Evolutionary conservation across 2,888 invertebrate species (phyloP), one percentile per base, ranked within the genome.

Genomic region (Zeuzera pyrina): DNA sequence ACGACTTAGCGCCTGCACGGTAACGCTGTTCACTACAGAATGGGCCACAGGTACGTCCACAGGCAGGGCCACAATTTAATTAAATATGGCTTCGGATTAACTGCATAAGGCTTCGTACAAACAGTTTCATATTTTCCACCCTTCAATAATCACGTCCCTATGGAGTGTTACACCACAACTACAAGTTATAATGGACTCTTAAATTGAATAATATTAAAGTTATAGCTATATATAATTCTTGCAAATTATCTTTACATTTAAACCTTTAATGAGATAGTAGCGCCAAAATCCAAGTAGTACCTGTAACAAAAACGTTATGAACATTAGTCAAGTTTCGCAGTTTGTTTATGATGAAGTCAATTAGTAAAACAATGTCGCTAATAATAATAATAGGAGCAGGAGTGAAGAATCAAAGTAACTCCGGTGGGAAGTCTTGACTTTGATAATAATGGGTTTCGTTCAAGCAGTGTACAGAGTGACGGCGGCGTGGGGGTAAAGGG

Each of bases 11-110:
- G 25, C 12, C 25, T 13, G 25, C 25, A 12, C 12, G 13, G 14
- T 45, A 52, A 45, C 61, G 51, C 58, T 42, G 54, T 51, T 49
- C 59, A 52, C 55, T 52, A 57, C 57, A 43, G 68, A 79, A 71
- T 81, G 74, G 55, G 55, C 63, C 40, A 50, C 42, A 45, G 51
- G 64, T 48, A 46, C 59, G 57, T 54, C 58, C 62, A 66, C 65
- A n/a, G n/a, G 62, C 58, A 60, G 56, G 52, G 53, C 57, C 58
- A 73, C 78, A 83, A 81, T 83, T 77, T 77, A 83, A 83, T 83
- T 83, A 83, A 77, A 73, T 76, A 83, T 44, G 81, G 81, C 78
- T 83, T 83, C 81, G 67, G 81, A 83, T 83, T 83, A 83, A 65
- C 71, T 60, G 51, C 34, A 47, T 76, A 56, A 42, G 81, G 81